Evolutionary conservation across 2,888 invertebrate genomes (phyloP).

Genomic region (Metopia argyrocephala): DNA sequence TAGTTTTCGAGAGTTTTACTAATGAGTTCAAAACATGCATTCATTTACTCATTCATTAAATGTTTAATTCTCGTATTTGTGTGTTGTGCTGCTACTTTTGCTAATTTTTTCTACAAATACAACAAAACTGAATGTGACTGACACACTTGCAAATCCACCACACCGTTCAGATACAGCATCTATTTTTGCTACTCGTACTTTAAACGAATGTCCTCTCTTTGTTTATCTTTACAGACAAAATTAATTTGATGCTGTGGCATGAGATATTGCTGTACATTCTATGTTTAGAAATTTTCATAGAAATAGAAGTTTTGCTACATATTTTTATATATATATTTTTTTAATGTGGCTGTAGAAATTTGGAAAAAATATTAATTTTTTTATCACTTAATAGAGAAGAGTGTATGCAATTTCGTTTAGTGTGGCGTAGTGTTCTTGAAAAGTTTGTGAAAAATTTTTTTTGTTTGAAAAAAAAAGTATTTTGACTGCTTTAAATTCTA

Average conservation of each 20-base stretch:
- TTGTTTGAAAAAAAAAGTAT: too few species aligned
- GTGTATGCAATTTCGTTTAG: too few species aligned
- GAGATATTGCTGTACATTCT: neutral
- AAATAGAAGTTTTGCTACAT: neutral
- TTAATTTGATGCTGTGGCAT: neutral
- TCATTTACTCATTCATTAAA: slow-evolving; percentile 45
- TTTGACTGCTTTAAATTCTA: too few species aligned
- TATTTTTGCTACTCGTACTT: neutral
- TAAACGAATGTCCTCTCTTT: neutral
- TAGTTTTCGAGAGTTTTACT: slow-evolving; percentile 53
- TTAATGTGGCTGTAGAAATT: too few species aligned
- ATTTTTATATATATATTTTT: too few species aligned
- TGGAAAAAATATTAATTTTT: too few species aligned
- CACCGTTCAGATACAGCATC: too few species aligned
- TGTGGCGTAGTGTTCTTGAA: too few species aligned
- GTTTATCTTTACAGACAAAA: neutral
- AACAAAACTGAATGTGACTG: neutral
- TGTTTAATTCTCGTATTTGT: slow-evolving; percentile 18
- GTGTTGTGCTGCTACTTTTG: neutral
- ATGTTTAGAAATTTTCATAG: neutral
- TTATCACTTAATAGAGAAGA: too few species aligned
- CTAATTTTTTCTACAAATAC: slow-evolving; percentile 17
- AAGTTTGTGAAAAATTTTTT: too few species aligned
- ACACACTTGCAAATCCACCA: neutral
- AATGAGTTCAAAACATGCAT: slow-evolving; percentile 62